Evolutionary conservation across 2,797 vertebrate species (phyloP), one percentile per base, ranked within the genome.

Genomic region (Huso huso): DNA sequence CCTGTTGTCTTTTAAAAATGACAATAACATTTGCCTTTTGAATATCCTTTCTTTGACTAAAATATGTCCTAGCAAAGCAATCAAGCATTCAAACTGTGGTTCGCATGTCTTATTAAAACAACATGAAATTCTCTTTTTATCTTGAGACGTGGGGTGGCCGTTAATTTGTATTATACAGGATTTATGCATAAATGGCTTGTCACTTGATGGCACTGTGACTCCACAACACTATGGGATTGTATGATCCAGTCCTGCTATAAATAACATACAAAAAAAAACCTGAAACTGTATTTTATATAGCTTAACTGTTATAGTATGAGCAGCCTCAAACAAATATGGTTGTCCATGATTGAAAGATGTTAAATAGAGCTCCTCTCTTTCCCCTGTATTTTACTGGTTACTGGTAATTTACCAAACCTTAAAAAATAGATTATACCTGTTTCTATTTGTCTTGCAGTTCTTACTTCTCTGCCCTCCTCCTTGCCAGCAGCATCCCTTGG

Each of bases 131-230:
- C 37, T 5, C 37, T 37, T 37, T 37, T 37, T 37, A 37, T 37
- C 37, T 4, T 37, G 37, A 37, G 37, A 37, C 37, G 4, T 37
- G 37, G 37, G 8, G 55, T 58, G 12, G 11, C 12, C 1, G 55
- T n/a, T 7, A 58, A 58, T 11, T 4, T 53, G 55, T 58, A 11
- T 58, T 58, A 2, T 13, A 58, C 55, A 37, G 55, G 6, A 11
- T n/a, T 58, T 58, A 11, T 53, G 55, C 15, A 12, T 58, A 58
- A 6, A 10, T 62, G 18, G 10, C 61, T 48, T 7, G 61, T 37
- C 61, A 62, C 61, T 62, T 62, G 61, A 48, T 62, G 61, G 61
- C 61, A 62, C 61, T 62, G 48, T 62, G 18, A 18, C 11, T 62
- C 61, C 61, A 62, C 48, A 8, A 9, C 55, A 58, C 10, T 58